These are phyloP conservation scores for Lutjanus erythropterus DNA, from an alignment of 2,113 vertebrate species.

Conservation along the genomic window DNA sequence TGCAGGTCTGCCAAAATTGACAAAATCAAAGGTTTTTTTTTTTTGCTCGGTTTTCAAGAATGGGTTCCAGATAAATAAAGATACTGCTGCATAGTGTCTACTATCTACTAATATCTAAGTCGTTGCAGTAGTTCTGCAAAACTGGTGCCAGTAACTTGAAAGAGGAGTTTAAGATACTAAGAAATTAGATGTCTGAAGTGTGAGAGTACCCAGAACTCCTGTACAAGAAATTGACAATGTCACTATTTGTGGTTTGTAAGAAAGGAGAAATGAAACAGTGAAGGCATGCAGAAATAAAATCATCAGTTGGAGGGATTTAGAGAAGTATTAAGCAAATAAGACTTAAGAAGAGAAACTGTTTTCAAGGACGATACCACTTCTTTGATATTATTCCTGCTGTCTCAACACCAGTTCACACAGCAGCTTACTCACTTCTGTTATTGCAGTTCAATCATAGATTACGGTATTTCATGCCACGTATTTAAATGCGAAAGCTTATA, in stretches of 20 bases:
- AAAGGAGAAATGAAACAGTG: slow-evolving; percentile 83
- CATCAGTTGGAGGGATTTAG: slow-evolving; percentile 41
- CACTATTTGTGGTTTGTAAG: slow-evolving; percentile 72
- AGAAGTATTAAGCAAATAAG: slow-evolving; percentile 9
- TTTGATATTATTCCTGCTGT: slow-evolving; percentile 1
- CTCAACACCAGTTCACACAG: not conserved
- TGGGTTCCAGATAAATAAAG: too few species aligned
- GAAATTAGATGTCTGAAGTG: not conserved
- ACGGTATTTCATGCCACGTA: slow-evolving; percentile 13
- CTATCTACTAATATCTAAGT: not conserved
- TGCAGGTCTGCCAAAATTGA: too few species aligned
- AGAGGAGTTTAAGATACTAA: not conserved
- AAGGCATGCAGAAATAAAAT: slow-evolving; percentile 59
- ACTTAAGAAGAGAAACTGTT: slow-evolving; percentile 23
- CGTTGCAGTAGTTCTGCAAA: not conserved
- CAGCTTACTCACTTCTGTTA: not conserved
- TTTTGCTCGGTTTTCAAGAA: too few species aligned
- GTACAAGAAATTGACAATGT: slow-evolving; percentile 70
- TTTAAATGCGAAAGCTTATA: slow-evolving; percentile 50
- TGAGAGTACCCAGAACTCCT: slow-evolving; percentile 33
- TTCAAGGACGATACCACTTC: not conserved
- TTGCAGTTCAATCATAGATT: slow-evolving; percentile 15
- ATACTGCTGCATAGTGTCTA: not conserved
- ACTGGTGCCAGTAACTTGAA: not conserved
- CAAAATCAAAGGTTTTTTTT: too few species aligned